Evolutionary conservation across 1,140 invertebrate species (phyloP).

Genomic region (Eupeodes corollae): DNA sequence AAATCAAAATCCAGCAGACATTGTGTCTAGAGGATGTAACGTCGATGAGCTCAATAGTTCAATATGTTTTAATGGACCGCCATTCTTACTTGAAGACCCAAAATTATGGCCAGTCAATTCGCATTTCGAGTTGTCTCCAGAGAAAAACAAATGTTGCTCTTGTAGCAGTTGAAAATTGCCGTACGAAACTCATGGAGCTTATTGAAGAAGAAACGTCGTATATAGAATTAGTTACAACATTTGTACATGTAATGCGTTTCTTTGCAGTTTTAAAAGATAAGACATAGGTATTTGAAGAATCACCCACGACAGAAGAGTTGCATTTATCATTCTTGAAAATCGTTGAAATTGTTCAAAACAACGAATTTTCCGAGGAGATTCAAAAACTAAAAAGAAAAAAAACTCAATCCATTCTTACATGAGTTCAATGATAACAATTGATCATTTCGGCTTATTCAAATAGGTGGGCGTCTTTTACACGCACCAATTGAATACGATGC

Average conservation of each 20-base stretch:
- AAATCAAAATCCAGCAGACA: constrained; percentile 31
- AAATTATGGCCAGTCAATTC: not conserved
- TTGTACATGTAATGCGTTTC: too few species aligned
- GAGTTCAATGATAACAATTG: too few species aligned
- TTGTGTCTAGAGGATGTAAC: constrained; percentile 21
- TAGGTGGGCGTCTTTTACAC: constrained; percentile 2
- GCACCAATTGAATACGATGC: constrained; percentile 3
- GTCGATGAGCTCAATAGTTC: constrained; percentile 12
- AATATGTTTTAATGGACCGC: constrained; percentile 27
- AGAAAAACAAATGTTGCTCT: not conserved
- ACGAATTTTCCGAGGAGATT: not conserved
- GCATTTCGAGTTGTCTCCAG: not conserved
- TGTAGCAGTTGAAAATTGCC: not conserved
- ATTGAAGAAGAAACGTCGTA: not conserved
- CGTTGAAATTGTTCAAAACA: constrained; percentile 1
- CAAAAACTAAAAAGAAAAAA: too few species aligned
- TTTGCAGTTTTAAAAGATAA: too few species aligned
- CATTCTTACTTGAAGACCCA: not conserved
- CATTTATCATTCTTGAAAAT: constrained; percentile 1
- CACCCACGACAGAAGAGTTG: too few species aligned
- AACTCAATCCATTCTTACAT: too few species aligned
- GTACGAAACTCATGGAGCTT: not conserved
- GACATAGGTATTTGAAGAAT: too few species aligned
- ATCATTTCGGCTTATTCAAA: not conserved
- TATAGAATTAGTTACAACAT: too few species aligned